These are phyloP conservation scores for Delphinapterus leucas DNA, from an alignment of 2,113 vertebrate species.

Conservation along the genomic window DNA sequence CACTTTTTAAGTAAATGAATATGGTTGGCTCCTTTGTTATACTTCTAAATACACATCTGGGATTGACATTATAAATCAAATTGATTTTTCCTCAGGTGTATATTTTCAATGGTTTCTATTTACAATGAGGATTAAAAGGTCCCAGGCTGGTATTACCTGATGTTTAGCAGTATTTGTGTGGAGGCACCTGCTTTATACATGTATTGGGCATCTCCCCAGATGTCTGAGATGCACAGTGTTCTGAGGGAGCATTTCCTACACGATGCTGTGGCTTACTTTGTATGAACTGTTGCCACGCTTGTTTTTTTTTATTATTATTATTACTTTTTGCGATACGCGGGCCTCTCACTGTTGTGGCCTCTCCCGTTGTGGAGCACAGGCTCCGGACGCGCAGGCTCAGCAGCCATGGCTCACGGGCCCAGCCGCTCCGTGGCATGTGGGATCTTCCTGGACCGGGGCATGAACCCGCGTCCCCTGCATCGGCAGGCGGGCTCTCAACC, in stretches of 20 bases:
- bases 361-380: too few species aligned
- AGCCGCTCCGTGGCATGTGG: too few species aligned
- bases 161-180: neutral
- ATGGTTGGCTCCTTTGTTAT: neutral
- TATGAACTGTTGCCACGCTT: neutral
- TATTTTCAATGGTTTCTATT: neutral
- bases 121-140: neutral
- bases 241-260: neutral
- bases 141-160: neutral
- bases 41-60: neutral
- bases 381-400: too few species aligned
- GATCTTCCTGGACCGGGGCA: too few species aligned
- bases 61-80: neutral
- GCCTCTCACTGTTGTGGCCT: too few species aligned
- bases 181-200: neutral
- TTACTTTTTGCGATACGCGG: accelerated
- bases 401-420: too few species aligned
- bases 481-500: too few species aligned
- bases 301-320: neutral
- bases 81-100: neutral
- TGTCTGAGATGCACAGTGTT: neutral
- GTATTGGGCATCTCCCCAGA: neutral
- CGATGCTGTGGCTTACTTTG: neutral
- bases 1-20: neutral
- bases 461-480: too few species aligned